Evolutionary conservation across 2,113 vertebrate genomes (phyloP).

Genomic region (Stigmatopora argus): DNA sequence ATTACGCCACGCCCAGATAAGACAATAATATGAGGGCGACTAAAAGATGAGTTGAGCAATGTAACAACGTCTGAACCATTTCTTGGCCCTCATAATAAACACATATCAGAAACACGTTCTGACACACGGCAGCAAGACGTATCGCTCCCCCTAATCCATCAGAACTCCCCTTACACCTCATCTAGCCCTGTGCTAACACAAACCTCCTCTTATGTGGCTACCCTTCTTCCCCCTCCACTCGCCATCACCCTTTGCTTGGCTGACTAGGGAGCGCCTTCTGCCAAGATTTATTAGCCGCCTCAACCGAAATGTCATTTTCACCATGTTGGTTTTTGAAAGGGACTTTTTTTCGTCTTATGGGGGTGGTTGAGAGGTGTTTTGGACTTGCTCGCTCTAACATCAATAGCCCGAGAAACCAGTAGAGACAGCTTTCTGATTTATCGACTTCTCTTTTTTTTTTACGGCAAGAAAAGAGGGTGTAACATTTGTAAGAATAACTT

Average conservation of each 20-base stretch:
- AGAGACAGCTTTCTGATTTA: slow-evolving; percentile 63
- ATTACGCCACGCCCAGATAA: neutral
- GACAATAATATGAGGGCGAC: neutral
- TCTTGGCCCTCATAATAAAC: neutral
- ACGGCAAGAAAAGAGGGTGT: slow-evolving; percentile 58
- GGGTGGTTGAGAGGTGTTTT: slow-evolving; percentile 26
- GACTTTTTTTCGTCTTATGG: neutral
- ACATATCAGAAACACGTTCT: slow-evolving; percentile 1
- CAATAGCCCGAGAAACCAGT: slow-evolving; percentile 58
- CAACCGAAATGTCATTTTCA: slow-evolving; percentile 68
- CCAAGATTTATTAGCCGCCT: slow-evolving; percentile 67
- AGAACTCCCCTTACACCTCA: slow-evolving; percentile 49
- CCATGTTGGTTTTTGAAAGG: slow-evolving; percentile 62
- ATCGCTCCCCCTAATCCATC: slow-evolving; percentile 53
- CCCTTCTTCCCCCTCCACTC: slow-evolving; percentile 42
- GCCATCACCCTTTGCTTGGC: slow-evolving; percentile 48
- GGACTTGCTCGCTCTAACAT: slow-evolving; percentile 48
- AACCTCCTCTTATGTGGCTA: slow-evolving; percentile 67
- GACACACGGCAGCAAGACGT: slow-evolving; percentile 21
- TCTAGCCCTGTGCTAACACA: slow-evolving; percentile 55
- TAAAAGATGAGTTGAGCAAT: neutral
- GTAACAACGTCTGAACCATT: neutral
- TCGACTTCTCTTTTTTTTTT: slow-evolving; percentile 51
- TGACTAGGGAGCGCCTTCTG: slow-evolving; percentile 47
- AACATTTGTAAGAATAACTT: slow-evolving; percentile 65